Evolutionary conservation across 1,140 invertebrate genomes (phyloP).

Genomic region (Gryllus bimaculatus): DNA sequence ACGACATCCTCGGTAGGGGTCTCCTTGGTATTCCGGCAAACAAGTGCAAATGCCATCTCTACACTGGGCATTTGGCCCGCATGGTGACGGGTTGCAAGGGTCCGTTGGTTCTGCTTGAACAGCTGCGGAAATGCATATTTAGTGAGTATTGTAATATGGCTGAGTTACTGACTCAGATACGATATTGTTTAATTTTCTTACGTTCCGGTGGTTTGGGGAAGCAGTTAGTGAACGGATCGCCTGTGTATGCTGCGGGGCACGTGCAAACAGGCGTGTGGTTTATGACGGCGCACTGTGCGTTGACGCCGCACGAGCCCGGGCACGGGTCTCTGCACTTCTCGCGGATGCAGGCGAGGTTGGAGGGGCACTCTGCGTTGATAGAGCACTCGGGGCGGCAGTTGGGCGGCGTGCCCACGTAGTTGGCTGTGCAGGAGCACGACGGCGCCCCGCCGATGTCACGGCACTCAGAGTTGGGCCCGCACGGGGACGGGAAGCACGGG

Average conservation of each 20-base stretch:
- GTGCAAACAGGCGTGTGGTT: conserved; percentile 48
- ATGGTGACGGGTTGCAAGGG: conserved; percentile 30
- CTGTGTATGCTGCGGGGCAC: conserved; percentile 44
- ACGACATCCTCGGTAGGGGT: conserved; percentile 51
- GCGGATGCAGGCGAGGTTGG: conserved; percentile 57
- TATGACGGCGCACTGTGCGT: conserved; percentile 45
- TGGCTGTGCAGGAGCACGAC: conserved; percentile 45
- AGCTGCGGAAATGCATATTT: background rate
- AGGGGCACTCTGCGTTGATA: conserved; percentile 59
- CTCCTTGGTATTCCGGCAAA: conserved; percentile 48
- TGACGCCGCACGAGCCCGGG: conserved; percentile 57
- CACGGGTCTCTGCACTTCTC: conserved; percentile 65
- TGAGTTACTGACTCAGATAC: too few species aligned
- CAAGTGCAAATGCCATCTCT: conserved; percentile 49
- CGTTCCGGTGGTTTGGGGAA: conserved; percentile 34
- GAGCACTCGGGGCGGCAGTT: conserved; percentile 63
- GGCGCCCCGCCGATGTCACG: conserved; percentile 39
- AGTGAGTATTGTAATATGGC: background rate
- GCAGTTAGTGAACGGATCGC: conserved; percentile 50
- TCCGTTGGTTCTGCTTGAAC: conserved; percentile 20
- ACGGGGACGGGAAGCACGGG: conserved; percentile 44
- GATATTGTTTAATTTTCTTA: conserved; percentile 27
- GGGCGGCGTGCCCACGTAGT: conserved; percentile 53
- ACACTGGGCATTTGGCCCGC: conserved; percentile 35
- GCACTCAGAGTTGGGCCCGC: conserved; percentile 48